Conservation (phyloP, 2,797 vertebrate genomes). For the Sylvia borin region DNA sequence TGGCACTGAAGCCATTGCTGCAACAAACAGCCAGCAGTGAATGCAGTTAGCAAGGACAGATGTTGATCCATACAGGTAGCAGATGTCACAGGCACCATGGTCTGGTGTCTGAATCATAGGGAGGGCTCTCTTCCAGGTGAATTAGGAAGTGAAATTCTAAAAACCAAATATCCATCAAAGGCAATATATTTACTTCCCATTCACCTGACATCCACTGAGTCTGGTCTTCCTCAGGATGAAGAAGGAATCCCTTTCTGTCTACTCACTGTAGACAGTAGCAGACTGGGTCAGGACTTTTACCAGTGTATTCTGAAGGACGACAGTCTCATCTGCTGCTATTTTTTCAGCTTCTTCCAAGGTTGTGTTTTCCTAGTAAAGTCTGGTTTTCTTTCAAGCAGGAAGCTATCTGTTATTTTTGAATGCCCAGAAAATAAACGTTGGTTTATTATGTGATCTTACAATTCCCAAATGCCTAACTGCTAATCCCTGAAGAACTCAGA, state of each 20-base stretch:
- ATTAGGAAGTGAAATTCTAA: not conserved
- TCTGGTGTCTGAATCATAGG: accelerated
- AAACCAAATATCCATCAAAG: not conserved
- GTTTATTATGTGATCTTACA: not conserved
- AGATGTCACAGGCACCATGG: accelerated
- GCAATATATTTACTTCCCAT: not conserved
- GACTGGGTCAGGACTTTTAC: not conserved
- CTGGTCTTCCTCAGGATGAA: not conserved
- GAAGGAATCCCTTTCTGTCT: not conserved
- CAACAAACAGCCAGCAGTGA: not conserved
- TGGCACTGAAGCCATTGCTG: not conserved
- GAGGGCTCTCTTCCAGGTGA: not conserved
- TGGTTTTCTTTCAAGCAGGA: not conserved
- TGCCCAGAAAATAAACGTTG: not conserved
- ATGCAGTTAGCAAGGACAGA: not conserved
- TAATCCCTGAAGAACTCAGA: not conserved
- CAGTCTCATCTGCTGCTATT: not conserved
- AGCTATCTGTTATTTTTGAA: not conserved
- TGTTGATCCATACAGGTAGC: not conserved
- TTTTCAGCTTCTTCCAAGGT: not conserved
- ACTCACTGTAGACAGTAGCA: not conserved
- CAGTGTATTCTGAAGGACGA: not conserved
- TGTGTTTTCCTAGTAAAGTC: not conserved
- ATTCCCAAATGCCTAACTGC: not conserved
- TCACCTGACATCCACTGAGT: not conserved